These are phyloP conservation scores for Ecliptopera silaceata DNA, from an alignment of 2,888 invertebrate genomes.

Conservation along the genomic window DNA sequence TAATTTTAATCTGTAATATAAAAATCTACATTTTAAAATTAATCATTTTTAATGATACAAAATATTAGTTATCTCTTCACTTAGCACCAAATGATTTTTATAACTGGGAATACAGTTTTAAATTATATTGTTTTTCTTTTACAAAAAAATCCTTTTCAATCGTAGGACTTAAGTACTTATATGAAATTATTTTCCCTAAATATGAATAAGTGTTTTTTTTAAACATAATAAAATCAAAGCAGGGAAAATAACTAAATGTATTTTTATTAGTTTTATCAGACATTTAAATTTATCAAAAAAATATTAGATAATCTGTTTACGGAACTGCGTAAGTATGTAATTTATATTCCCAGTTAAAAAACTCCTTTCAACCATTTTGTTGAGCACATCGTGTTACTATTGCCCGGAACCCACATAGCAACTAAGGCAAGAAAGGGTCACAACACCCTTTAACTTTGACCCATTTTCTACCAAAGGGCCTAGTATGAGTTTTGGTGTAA, in stretches of 20 bases:
- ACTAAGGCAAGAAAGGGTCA: slow-evolving; percentile 63
- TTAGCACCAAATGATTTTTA: slow-evolving; percentile 59
- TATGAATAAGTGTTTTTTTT: too few species aligned
- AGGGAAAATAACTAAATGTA: too few species aligned
- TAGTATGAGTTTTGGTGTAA: too few species aligned
- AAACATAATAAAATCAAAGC: too few species aligned
- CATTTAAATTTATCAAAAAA: too few species aligned
- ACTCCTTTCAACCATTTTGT: slow-evolving; percentile 50
- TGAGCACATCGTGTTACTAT: slow-evolving; percentile 61
- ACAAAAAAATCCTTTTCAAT: too few species aligned
- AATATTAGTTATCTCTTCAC: slow-evolving; percentile 48
- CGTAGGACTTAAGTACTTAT: too few species aligned
- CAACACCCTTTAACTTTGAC: slow-evolving; percentile 14
- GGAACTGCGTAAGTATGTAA: too few species aligned
- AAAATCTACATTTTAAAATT: slow-evolving; percentile 48
- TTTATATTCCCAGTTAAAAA: slow-evolving; percentile 27
- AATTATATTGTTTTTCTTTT: neutral
- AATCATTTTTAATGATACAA: slow-evolving; percentile 45
- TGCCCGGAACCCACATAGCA: slow-evolving; percentile 71
- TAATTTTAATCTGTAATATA: slow-evolving; percentile 54
- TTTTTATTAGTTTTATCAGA: too few species aligned
- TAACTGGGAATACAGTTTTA: slow-evolving; percentile 35
- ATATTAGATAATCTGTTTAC: too few species aligned
- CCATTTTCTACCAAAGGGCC: too few species aligned
- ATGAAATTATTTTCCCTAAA: too few species aligned